Conservation (phyloP, 2,113 vertebrate genomes). For the Carollia perspicillata region DNA sequence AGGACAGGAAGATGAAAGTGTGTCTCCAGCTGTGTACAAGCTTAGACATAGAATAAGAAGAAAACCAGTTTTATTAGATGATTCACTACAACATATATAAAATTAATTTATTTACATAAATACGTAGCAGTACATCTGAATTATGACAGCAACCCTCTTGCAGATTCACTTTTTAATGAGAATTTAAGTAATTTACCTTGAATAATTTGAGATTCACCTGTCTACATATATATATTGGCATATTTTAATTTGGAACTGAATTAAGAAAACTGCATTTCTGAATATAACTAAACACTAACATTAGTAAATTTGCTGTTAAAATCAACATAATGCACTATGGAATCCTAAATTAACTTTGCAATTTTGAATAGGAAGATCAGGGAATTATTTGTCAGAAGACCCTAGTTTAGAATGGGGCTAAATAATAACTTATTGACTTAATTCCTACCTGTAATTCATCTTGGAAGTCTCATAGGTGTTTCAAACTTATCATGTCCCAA, state of each 20-base stretch:
- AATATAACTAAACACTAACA: background rate
- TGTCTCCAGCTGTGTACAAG: background rate
- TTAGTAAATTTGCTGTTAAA: slow-evolving; percentile 14
- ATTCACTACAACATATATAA: background rate
- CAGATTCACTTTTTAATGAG: background rate
- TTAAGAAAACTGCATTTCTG: background rate
- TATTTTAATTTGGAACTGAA: slow-evolving; percentile 22
- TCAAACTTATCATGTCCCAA: background rate
- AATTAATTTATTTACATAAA: background rate
- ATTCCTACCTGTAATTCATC: background rate
- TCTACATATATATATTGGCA: background rate
- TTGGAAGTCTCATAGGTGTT: background rate
- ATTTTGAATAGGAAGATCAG: slow-evolving; percentile 1
- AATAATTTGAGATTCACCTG: background rate
- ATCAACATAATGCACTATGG: background rate
- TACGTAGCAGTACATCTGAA: background rate
- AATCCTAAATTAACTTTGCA: slow-evolving; percentile 8
- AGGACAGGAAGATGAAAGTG: background rate
- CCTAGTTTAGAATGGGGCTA: background rate
- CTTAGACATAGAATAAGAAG: background rate
- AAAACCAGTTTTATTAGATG: background rate
- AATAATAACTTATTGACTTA: background rate
- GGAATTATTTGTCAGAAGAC: background rate
- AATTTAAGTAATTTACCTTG: background rate
- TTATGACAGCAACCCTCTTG: background rate